Conservation (phyloP, 2,888 invertebrate genomes). For the Apamea anceps region DNA sequence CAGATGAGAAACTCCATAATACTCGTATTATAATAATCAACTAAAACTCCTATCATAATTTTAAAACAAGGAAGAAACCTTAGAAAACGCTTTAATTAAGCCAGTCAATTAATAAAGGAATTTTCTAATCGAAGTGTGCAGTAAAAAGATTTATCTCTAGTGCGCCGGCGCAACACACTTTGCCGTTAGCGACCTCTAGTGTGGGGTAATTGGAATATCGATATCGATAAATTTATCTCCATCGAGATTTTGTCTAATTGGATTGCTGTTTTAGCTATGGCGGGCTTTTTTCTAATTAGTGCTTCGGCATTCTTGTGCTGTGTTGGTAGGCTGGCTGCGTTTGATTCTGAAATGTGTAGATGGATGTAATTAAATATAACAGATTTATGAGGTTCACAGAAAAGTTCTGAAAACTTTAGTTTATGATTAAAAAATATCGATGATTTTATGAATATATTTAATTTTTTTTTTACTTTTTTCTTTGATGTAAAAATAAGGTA, state of each 20-base stretch:
- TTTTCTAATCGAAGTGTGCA: slow-evolving; percentile 87
- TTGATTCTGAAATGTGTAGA: slow-evolving; percentile 31
- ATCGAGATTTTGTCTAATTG: slow-evolving; percentile 62
- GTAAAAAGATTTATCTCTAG: slow-evolving; percentile 88
- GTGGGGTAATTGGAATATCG: slow-evolving; percentile 80
- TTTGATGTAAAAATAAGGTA: not conserved
- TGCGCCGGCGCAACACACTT: slow-evolving; percentile 70
- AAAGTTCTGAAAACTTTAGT: not conserved
- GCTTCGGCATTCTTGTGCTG: not conserved
- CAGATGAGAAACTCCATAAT: slow-evolving; percentile 9
- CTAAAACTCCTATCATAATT: slow-evolving; percentile 47
- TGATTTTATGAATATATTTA: not conserved
- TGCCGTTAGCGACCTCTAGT: slow-evolving; percentile 77
- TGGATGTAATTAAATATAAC: not conserved
- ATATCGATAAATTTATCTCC: slow-evolving; percentile 66
- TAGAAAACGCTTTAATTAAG: slow-evolving; percentile 82
- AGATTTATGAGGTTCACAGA: not conserved
- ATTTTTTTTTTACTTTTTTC: not conserved
- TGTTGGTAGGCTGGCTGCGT: not conserved
- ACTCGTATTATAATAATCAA: slow-evolving; percentile 23
- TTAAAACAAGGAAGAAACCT: slow-evolving; percentile 66
- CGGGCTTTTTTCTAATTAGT: slow-evolving; percentile 54
- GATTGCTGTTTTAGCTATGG: slow-evolving; percentile 51
- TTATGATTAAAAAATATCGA: no score
- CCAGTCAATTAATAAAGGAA: slow-evolving; percentile 86